phyloP scores from a whole-genome alignment of 2,797 vertebrate genomes.

The Macropus fuliginosus region DNA sequence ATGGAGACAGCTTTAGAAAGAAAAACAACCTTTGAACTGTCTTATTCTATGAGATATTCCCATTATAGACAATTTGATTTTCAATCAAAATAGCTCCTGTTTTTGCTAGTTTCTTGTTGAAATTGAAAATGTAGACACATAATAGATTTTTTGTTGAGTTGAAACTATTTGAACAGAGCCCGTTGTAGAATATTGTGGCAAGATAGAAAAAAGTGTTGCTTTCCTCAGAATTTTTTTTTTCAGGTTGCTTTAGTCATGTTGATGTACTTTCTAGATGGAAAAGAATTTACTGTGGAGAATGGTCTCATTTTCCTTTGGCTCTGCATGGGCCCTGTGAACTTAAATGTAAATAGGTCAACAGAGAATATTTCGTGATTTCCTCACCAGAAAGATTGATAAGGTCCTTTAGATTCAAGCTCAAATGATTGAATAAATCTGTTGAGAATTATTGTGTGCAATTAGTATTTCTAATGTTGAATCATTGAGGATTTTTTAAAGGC shows the following conservation, averaged over 20 bases:
- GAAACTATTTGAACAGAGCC: neutral
- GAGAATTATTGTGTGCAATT: conserved; percentile 43
- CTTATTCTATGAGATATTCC: conserved; percentile 23
- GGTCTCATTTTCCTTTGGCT: conserved; percentile 51
- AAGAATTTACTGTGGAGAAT: conserved; percentile 43
- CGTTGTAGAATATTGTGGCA: conserved; percentile 3
- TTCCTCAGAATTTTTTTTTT: conserved; percentile 25
- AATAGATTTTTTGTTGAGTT: neutral
- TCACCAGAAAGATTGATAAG: conserved; percentile 66
- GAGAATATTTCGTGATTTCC: conserved; percentile 73
- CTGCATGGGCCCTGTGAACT: conserved; percentile 63
- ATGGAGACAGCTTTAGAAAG: conserved; percentile 28
- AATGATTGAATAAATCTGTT: conserved; percentile 66
- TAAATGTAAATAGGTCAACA: conserved; percentile 70
- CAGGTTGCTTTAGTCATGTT: conserved; percentile 20
- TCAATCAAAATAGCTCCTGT: conserved; percentile 37
- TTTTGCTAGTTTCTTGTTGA: conserved; percentile 14
- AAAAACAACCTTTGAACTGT: conserved; percentile 33
- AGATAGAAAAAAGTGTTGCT: conserved; percentile 12
- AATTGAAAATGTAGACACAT: conserved; percentile 26
- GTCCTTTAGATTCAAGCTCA: conserved; percentile 57
- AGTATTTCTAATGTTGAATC: conserved; percentile 67
- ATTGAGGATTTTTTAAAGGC: conserved; percentile 50
- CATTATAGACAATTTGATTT: conserved; percentile 42
- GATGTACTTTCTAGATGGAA: conserved; percentile 41